Percentiles rank a stretch among this genome's conserved stretches.
Evolutionary conservation across 2,113 vertebrate genomes (phyloP).

Genomic region (Athene cunicularia): DNA sequence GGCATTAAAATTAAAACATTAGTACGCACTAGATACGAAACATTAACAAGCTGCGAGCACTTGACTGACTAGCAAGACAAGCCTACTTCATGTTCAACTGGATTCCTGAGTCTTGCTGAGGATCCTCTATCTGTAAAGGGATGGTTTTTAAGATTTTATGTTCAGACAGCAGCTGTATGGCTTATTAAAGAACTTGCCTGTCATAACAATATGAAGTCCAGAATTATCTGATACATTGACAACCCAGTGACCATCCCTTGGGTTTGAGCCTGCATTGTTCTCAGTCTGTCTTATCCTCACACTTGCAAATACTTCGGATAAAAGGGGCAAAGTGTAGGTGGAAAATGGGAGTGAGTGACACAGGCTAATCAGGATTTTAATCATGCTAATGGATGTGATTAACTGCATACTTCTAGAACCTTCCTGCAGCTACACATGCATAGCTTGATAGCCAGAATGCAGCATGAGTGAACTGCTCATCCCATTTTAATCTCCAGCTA

Average conservation of each 20-base stretch:
- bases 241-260: not conserved
- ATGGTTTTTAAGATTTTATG: not conserved
- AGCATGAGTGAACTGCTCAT: not conserved
- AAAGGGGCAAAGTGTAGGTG: not conserved
- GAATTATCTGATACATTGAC: not conserved
- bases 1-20: not conserved
- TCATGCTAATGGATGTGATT: conserved; percentile 65
- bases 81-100: not conserved
- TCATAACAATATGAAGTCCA: not conserved
- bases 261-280: not conserved
- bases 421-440: not conserved
- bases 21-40: not conserved
- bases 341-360: conserved; percentile 39
- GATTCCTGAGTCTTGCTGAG: not conserved
- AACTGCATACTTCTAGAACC: conserved; percentile 39
- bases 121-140: not conserved
- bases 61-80: not conserved
- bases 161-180: not conserved
- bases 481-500: conserved; percentile 2
- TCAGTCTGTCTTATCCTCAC: not conserved
- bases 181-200: not conserved
- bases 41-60: not conserved
- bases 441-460: not conserved
- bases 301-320: not conserved
- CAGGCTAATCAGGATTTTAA: conserved; percentile 44